These are phyloP conservation scores for Ethmia dodecea DNA, from an alignment of 2,888 invertebrate genomes.

Conservation along the genomic window DNA sequence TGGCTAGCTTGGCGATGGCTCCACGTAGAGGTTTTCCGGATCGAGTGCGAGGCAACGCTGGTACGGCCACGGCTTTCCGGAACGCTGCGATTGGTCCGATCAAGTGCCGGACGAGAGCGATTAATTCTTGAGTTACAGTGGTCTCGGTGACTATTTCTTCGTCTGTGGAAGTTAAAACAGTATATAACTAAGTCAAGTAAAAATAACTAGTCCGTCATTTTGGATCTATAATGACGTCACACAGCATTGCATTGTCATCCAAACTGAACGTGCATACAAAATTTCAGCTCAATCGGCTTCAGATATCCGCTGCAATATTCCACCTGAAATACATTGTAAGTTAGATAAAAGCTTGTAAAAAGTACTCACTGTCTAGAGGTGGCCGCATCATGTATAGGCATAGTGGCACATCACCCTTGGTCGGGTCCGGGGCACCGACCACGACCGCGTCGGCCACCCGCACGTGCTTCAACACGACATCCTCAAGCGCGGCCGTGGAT, in stretches of 20 bases:
- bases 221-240: too few relatives aligned
- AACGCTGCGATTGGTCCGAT: slow-evolving; percentile 95
- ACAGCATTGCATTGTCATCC: too few relatives aligned
- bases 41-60: slow-evolving; percentile 90
- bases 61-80: slow-evolving; percentile 86
- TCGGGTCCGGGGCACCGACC: slow-evolving; percentile 91
- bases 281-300: too few relatives aligned
- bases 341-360: neutral
- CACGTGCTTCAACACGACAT: slow-evolving; percentile 91
- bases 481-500: slow-evolving; percentile 93
- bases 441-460: slow-evolving; percentile 93
- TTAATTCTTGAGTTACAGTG: slow-evolving; percentile 62
- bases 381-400: slow-evolving; percentile 90
- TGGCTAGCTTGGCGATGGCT: slow-evolving; percentile 90
- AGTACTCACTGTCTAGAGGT: slow-evolving; percentile 55
- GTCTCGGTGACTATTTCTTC: slow-evolving; percentile 65
- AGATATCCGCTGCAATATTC: too few relatives aligned
- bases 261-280: too few relatives aligned
- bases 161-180: slow-evolving; percentile 44
- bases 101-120: slow-evolving; percentile 63
- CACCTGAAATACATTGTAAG: too few relatives aligned
- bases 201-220: too few relatives aligned
- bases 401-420: slow-evolving; percentile 94
- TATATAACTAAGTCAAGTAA: too few relatives aligned
- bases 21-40: slow-evolving; percentile 85